Evolutionary conservation across 2,113 vertebrate genomes (phyloP).

Genomic region (Notechis scutatus): DNA sequence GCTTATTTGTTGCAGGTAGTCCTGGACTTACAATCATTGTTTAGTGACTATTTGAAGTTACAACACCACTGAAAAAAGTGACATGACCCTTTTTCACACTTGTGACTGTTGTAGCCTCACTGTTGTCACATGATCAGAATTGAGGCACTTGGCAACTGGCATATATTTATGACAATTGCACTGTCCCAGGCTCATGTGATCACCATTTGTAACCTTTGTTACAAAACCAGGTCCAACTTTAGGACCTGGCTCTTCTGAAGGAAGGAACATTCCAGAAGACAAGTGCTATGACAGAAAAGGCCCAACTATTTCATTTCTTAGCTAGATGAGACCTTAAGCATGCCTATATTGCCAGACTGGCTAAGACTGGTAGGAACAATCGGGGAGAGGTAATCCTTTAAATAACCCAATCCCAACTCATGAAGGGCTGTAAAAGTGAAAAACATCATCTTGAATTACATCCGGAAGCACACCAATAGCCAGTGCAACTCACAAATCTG

Average conservation of each 20-base stretch:
- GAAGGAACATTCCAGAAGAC: neutral
- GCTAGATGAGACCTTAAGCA: neutral
- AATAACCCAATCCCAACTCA: neutral
- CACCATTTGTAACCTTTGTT: neutral
- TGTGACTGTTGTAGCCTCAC: neutral
- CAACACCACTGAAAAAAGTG: neutral
- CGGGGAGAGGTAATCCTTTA: neutral
- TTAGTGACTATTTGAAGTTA: neutral
- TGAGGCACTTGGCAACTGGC: neutral
- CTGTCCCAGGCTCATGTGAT: neutral
- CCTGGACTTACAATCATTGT: neutral
- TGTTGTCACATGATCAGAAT: neutral
- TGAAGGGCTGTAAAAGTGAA: neutral
- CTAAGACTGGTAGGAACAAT: neutral
- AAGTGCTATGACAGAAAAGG: neutral
- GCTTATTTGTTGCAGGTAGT: neutral
- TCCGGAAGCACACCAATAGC: neutral
- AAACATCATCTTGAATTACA: neutral
- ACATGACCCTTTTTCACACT: neutral
- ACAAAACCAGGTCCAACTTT: neutral
- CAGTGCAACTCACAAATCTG: neutral
- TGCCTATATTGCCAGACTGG: neutral
- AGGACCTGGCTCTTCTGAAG: neutral
- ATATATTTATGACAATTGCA: neutral
- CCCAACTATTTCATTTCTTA: neutral